Conservation (phyloP, 2,113 vertebrate genomes). For the Heterocephalus glaber region DNA sequence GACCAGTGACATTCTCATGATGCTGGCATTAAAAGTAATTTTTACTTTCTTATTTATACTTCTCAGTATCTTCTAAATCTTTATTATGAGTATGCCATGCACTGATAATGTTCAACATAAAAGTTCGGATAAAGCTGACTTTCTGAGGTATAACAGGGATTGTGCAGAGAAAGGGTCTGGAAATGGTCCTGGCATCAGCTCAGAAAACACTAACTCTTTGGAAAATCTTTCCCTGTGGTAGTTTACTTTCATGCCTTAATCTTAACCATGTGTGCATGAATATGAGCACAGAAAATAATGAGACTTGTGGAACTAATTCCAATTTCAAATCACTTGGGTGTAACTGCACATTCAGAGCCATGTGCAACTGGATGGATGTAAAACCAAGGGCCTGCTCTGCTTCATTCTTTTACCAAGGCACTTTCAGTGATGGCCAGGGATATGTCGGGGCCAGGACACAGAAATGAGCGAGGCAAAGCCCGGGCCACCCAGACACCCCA, state of each 20-base stretch:
- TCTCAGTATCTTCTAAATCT: neutral
- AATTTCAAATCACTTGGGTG: neutral
- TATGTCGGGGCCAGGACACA: no score
- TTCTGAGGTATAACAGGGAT: neutral
- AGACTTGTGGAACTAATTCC: neutral
- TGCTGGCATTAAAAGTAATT: neutral
- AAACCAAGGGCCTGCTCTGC: neutral
- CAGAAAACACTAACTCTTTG: neutral
- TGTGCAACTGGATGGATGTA: neutral
- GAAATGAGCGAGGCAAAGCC: neutral
- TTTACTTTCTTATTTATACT: neutral
- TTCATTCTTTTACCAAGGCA: neutral
- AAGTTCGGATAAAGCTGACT: neutral
- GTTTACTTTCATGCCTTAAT: neutral
- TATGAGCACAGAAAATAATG: neutral
- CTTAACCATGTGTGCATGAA: neutral
- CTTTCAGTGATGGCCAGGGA: no score
- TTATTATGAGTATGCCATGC: neutral
- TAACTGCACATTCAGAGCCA: neutral
- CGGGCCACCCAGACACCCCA: neutral
- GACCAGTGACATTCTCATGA: neutral
- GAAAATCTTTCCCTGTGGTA: neutral
- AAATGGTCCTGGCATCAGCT: neutral
- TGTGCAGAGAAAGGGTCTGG: neutral
- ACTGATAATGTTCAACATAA: neutral